These are phyloP conservation scores for Pyrrhosoma nymphula DNA, from an alignment of 2,888 invertebrate species.

Conservation along the genomic window DNA sequence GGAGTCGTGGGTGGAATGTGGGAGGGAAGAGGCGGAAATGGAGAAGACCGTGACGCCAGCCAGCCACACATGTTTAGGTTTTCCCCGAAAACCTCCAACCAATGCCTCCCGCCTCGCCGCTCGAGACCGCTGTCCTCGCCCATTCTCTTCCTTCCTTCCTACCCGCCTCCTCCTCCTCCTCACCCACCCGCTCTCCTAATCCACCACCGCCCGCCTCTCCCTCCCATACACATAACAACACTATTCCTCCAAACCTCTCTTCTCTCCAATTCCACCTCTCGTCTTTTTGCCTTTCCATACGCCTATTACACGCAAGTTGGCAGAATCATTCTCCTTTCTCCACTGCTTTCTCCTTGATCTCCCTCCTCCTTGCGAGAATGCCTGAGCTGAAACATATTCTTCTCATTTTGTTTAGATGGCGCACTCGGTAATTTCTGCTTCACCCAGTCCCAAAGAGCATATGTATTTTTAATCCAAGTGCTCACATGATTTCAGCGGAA, in stretches of 20 bases:
- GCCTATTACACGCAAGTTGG: too few relatives aligned
- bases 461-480: background rate
- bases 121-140: background rate
- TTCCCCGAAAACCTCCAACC: constrained; percentile 49
- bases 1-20: too few relatives aligned
- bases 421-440: background rate
- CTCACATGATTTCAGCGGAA: too few relatives aligned
- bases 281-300: too few relatives aligned
- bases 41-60: constrained; percentile 52
- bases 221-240: background rate
- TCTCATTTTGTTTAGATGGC: background rate
- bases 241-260: background rate
- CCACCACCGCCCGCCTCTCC: background rate
- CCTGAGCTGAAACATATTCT: constrained; percentile 1
- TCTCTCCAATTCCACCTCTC: too few relatives aligned
- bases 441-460: background rate
- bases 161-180: background rate
- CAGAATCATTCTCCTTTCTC: background rate
- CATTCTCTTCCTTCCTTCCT: background rate
- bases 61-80: constrained; percentile 64
- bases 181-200: background rate
- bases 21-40: background rate
- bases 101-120: constrained; percentile 40
- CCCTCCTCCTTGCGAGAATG: background rate
- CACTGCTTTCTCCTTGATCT: background rate